A percentile compares a stretch with the other conserved stretches of the same genome.
Evolutionary conservation across 2,113 vertebrate genomes (phyloP).

Genomic region (Centrocercus urophasianus): DNA sequence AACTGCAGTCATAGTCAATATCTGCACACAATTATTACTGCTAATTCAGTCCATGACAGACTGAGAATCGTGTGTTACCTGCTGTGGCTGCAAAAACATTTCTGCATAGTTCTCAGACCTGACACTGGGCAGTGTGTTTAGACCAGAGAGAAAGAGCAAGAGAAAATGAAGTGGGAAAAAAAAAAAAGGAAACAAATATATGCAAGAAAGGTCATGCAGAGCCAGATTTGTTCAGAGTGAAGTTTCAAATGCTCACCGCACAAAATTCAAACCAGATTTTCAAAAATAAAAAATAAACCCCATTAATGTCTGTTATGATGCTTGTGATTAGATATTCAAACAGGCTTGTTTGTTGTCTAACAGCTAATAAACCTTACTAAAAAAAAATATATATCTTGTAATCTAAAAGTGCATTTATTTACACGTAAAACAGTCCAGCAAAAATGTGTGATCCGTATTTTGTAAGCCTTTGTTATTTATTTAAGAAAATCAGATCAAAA

Average conservation of each 20-base stretch:
- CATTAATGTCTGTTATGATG: neutral
- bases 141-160: neutral
- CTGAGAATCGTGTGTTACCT: neutral
- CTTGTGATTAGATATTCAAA: neutral
- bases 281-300: neutral
- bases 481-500: constrained; percentile 40
- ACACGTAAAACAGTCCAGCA: neutral
- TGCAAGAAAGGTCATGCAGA: neutral
- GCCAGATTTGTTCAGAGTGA: constrained; percentile 11
- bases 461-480: constrained; percentile 2
- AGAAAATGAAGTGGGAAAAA: neutral
- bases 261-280: constrained; percentile 64
- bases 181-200: constrained; percentile 28
- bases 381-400: neutral
- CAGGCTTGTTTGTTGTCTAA: neutral
- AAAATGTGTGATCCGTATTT: neutral
- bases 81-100: neutral
- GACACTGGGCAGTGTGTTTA: neutral
- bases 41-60: neutral
- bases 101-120: neutral
- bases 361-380: neutral
- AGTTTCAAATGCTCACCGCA: constrained; percentile 22
- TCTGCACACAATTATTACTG: neutral
- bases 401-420: neutral
- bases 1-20: neutral